These are phyloP conservation scores for Coregonus ussuriensis DNA, from an alignment of 2,797 vertebrate species.

Conservation along the genomic window DNA sequence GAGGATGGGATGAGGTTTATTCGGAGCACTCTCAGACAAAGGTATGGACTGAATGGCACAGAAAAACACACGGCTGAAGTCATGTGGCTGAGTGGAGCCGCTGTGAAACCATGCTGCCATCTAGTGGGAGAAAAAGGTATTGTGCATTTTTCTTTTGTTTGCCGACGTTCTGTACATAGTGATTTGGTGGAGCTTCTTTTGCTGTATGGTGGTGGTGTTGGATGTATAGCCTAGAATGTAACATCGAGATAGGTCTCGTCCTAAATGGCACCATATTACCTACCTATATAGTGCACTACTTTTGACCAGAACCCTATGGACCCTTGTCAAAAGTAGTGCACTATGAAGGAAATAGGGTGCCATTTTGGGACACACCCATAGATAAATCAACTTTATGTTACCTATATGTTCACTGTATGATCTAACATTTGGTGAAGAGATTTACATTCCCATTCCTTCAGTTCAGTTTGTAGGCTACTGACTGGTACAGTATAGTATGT, in stretches of 20 bases:
- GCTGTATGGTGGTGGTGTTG: neutral
- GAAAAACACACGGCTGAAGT: conserved; percentile 52
- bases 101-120: conserved; percentile 75
- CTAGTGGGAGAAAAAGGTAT: conserved; percentile 58
- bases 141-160: conserved; percentile 15
- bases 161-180: conserved; percentile 29
- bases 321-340: neutral
- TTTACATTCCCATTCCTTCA: neutral
- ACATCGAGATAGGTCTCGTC: neutral
- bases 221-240: conserved; percentile 29
- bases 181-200: conserved; percentile 10
- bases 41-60: conserved; percentile 62
- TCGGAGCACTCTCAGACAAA: conserved; percentile 74
- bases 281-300: neutral
- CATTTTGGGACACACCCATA: too few species aligned
- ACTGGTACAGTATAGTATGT: neutral
- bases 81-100: conserved; percentile 15
- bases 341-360: too few species aligned
- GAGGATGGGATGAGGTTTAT: conserved; percentile 65
- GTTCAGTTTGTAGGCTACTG: neutral
- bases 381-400: conserved; percentile 41
- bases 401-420: conserved; percentile 36
- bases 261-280: neutral
- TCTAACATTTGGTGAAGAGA: conserved; percentile 24
- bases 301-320: neutral